phyloP scores from a whole-genome alignment of 2,797 vertebrate genomes.

The Sphenopsis melanotis region DNA sequence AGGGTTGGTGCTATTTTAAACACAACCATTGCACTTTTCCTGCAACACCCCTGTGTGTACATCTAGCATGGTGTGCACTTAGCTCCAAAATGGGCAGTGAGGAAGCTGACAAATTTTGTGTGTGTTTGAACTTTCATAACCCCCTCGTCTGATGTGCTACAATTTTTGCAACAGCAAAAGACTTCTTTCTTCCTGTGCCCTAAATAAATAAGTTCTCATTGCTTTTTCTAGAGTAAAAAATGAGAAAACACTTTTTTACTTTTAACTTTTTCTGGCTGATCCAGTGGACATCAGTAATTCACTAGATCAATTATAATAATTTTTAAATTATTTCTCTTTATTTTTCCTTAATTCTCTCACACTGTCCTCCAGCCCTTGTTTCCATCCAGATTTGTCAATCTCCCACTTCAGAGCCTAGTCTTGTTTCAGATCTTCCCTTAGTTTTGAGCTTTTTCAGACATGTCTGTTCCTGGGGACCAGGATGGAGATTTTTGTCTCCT shows the following conservation, averaged over 20 bases:
- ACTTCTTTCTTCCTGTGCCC: neutral
- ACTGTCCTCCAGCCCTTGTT: neutral
- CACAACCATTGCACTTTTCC: slow-evolving; percentile 6
- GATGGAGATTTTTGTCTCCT: neutral
- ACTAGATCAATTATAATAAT: neutral
- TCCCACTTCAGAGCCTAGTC: neutral
- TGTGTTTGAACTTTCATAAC: neutral
- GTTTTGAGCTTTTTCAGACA: neutral
- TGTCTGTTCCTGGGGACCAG: neutral
- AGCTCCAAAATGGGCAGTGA: neutral
- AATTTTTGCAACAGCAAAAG: neutral
- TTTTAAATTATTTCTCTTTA: neutral
- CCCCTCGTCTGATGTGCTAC: neutral
- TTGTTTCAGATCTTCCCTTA: neutral
- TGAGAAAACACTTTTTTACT: neutral
- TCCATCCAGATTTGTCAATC: neutral
- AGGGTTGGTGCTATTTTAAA: slow-evolving; percentile 18
- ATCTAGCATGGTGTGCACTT: neutral
- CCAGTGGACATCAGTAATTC: neutral
- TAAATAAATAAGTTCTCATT: neutral
- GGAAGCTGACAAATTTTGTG: neutral
- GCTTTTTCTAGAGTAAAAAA: neutral
- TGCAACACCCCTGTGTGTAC: neutral
- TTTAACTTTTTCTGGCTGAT: neutral
- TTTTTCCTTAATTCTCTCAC: neutral